Conservation (phyloP, 2,797 vertebrate genomes). For the Denticeps clupeoides region DNA sequence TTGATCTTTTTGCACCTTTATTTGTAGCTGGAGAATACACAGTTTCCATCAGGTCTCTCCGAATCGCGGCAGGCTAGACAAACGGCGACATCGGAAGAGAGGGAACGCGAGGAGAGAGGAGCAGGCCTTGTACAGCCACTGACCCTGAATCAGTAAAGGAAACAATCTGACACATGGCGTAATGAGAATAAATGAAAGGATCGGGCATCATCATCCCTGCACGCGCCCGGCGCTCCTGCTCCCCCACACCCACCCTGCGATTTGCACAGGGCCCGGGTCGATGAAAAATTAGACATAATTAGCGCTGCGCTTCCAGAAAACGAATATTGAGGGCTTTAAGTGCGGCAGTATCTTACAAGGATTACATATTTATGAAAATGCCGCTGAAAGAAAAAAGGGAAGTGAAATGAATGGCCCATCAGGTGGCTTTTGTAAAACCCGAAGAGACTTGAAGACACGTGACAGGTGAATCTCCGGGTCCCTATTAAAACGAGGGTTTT, state of each 20-base stretch:
- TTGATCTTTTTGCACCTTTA: too few relatives aligned
- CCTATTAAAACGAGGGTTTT: slow-evolving; percentile 32
- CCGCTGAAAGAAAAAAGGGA: slow-evolving; percentile 16
- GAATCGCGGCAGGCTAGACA: too few relatives aligned
- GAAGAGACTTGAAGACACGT: slow-evolving; percentile 23
- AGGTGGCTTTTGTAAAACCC: slow-evolving; percentile 20
- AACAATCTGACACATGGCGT: slow-evolving; percentile 35
- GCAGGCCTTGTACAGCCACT: slow-evolving; percentile 23
- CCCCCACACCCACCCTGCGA: slow-evolving; percentile 3
- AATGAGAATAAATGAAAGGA: slow-evolving; percentile 42
- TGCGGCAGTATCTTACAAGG: slow-evolving; percentile 24
- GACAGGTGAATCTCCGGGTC: slow-evolving; percentile 28
- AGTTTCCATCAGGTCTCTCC: too few relatives aligned
- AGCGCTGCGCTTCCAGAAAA: slow-evolving; percentile 20
- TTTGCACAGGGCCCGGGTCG: slow-evolving; percentile 15
- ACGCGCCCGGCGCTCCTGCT: neutral
- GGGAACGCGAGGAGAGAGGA: neutral
- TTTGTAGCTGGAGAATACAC: too few relatives aligned
- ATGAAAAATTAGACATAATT: slow-evolving; percentile 39
- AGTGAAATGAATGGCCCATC: slow-evolving; percentile 30
- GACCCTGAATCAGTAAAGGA: slow-evolving; percentile 38
- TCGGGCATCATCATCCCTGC: slow-evolving; percentile 25
- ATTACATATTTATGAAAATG: slow-evolving; percentile 35
- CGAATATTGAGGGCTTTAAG: slow-evolving; percentile 24
- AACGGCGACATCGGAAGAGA: neutral